Base-by-base conservation (phyloP, 2,113 vertebrate species). In the Nanger granti region DNA sequence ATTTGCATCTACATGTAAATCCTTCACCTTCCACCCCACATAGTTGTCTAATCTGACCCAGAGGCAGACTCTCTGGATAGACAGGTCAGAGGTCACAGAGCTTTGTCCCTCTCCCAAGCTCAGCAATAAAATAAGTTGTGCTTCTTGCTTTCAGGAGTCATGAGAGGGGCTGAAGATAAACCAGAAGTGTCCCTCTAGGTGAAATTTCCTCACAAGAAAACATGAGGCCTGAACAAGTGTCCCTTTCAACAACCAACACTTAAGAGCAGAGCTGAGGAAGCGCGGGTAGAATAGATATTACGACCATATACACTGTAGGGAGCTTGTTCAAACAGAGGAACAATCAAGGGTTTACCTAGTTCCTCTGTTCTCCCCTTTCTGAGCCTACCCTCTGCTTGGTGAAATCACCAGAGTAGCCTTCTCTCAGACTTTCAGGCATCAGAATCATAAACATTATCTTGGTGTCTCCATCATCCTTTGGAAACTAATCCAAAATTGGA, bases 1-100 rank as follows among this genome's bases (percentile, higher is more conserved):
- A 59, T 24, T 37, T 49, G 18, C 9, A 20, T 10, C 6, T 41
- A 3, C 1, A 1, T 26, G 28, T 2, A 8, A 14, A 11, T 37
- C 13, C 60, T 87, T 49, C 49, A 22, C 12, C 14, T 55, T 4
- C 7, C 9, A 31, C 13, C 47, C 13, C 17, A 44, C 12, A 44
- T 37, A 31, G 20, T 60, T 20, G 47, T 24, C n/a, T n/a, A 31
- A 64, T 17, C 49, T 59, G 62, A 4, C 20, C 9, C 47, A 66
- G 28, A 82, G 37, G 34, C 59, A 80, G 64, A 79, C 4, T 54
- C 37, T 86, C 59, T 66, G n/a, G 29, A 47, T 31, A 64, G 9
- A 89, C 54, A 90, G 59, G 2, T 29, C 55, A 79, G 41, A 87
- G 13, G 31, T 76, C 29, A 64, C 52, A 94, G 76, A 88, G 18